Conservation (phyloP, 2,797 vertebrate species). For the Coranthus polyacanthus region DNA sequence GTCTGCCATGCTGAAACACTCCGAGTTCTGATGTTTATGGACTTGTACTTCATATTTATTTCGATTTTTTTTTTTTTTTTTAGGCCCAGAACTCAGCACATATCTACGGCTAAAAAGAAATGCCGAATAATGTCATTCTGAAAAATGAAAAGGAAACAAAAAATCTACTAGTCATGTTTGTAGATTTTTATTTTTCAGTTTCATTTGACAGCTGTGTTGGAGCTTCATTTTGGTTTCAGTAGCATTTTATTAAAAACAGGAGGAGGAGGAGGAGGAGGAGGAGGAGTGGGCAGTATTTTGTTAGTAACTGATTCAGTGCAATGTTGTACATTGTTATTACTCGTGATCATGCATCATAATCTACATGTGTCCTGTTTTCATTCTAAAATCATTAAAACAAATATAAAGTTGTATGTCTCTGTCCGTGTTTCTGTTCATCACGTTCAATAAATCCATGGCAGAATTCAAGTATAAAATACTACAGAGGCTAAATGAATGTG, state of each 20-base stretch:
- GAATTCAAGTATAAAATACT: no score
- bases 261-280: no score
- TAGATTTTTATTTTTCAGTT: conserved; percentile 9
- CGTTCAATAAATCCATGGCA: no score
- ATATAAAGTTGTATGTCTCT: no score
- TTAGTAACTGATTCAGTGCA: neutral
- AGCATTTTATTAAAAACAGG: conserved; percentile 15
- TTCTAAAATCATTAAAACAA: no score
- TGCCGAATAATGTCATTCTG: neutral
- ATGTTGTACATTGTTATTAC: neutral
- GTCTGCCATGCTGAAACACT: conserved; percentile 74
- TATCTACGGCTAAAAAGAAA: neutral
- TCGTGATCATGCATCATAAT: neutral
- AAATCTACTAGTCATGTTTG: neutral
- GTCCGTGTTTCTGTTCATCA: no score
- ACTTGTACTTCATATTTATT: conserved; percentile 9
- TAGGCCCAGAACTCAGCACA: no score
- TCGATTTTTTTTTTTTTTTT: neutral
- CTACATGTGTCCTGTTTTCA: neutral
- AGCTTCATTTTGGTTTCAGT: conserved; percentile 29
- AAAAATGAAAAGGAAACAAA: neutral
- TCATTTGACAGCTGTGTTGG: neutral
- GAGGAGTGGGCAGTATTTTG: neutral
- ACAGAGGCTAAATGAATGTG: no score
- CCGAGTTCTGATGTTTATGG: conserved; percentile 63